Base-by-base conservation (phyloP, 2,888 invertebrate genomes). In the Meiosimyza decipiens region DNA sequence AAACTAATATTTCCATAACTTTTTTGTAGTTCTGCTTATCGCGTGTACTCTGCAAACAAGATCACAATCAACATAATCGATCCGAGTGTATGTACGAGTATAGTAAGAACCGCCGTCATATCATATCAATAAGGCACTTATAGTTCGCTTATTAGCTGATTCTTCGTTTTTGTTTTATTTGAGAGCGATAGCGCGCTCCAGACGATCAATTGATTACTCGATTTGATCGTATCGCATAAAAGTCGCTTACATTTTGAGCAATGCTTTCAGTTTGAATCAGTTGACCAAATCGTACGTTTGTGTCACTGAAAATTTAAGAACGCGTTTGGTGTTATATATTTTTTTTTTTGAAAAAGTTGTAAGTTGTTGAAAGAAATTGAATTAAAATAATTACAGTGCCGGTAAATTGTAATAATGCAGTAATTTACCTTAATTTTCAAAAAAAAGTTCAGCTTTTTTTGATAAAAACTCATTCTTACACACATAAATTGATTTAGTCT, bases 241-340 rank as follows among this genome's bases (percentile, higher is more conserved):
- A 70, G 50, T 67, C 28, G 33, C 51, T 52, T 28, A 12, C 60
- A 52, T 40, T 50, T 33, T 33, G 16, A 12, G 13, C 28, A 16
- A 47, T 2, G 18, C 13, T 50, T 70, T 60, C 16, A 70, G 69
- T 70, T 70, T 22, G 60, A 22, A 60, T 50, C 3, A 33, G 62
- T 52, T 52, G 60, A 62, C 51, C 69, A 60, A 13, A 52, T 15
- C 69, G 69, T n/a, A 18, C 62, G 52, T 47, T 62, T 16, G 57
- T 22, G 22, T 28, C 22, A 28, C 7, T 16, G 6, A 57, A 57
- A 9, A 13, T 18, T 13, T 11, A 11, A 15, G 9, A 28, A 16
- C 40, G 57, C n/a, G 47, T 63, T 28, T 63, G 28, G 49, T 13
- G 40, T n/a, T 49, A 63, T 50, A 18, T 52, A 33, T 28, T 9